These are phyloP conservation scores for Bubalus kerabau DNA, from an alignment of 2,113 vertebrate genomes.

Conservation along the genomic window DNA sequence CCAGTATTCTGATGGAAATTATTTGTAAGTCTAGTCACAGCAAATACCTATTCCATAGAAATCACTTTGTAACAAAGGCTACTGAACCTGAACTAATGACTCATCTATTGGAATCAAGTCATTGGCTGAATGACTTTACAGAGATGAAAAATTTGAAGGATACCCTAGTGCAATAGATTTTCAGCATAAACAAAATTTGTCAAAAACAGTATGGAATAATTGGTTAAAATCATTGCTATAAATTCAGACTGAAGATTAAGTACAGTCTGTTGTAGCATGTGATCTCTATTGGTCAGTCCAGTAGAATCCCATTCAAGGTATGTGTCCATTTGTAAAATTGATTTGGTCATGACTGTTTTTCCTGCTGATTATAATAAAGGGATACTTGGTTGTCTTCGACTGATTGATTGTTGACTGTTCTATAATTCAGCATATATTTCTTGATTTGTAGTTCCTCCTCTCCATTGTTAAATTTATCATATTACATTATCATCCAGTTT, in stretches of 20 bases:
- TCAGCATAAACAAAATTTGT: neutral
- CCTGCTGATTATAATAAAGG: neutral
- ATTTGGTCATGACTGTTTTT: neutral
- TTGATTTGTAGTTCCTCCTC: neutral
- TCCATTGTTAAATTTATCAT: conserved; percentile 48
- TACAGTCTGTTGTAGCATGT: neutral
- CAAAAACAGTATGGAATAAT: neutral
- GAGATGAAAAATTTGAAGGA: neutral
- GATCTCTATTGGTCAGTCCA: neutral
- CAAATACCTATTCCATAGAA: neutral
- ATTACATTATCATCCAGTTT: neutral
- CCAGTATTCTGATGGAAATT: neutral
- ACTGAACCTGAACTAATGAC: conserved; percentile 3
- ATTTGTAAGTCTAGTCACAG: neutral
- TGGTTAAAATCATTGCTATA: neutral
- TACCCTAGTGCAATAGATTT: neutral
- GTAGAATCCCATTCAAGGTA: neutral
- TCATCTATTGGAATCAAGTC: neutral
- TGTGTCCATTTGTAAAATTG: neutral
- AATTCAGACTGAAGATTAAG: neutral
- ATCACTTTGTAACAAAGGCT: neutral
- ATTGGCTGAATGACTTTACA: neutral
- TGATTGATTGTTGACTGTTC: neutral
- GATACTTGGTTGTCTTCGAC: neutral
- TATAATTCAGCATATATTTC: conserved; percentile 24